Conservation (phyloP, 2,113 vertebrate genomes). For the Ctenomys sociabilis region DNA sequence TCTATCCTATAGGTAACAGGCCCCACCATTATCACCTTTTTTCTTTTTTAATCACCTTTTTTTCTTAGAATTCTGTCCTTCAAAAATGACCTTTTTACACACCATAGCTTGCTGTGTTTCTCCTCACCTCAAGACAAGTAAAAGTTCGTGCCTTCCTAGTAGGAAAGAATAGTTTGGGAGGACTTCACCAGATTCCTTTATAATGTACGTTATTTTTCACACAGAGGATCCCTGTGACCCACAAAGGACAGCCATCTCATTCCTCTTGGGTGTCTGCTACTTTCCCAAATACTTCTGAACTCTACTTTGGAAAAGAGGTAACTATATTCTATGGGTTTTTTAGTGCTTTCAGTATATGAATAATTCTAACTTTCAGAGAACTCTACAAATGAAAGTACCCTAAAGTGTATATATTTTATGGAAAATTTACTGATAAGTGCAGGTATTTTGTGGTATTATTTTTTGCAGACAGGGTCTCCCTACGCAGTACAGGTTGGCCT, state of each 20-base stretch:
- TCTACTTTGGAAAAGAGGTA: background rate
- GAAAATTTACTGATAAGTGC: background rate
- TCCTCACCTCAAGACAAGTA: background rate
- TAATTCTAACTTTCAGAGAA: background rate
- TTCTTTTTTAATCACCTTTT: background rate
- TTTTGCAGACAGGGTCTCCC: background rate
- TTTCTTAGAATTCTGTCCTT: constrained; percentile 36
- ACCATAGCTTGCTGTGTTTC: background rate
- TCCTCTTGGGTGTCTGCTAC: background rate
- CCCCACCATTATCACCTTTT: too few relatives aligned
- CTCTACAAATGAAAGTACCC: background rate
- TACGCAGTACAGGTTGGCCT: background rate
- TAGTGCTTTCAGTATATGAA: background rate
- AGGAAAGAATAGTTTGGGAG: background rate
- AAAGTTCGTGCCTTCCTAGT: background rate
- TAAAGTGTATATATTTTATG: background rate
- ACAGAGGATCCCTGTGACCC: background rate
- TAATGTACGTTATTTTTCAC: background rate
- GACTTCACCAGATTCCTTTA: constrained; percentile 11
- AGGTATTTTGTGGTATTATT: background rate
- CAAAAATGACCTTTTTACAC: background rate
- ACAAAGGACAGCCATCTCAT: background rate
- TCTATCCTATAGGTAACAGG: background rate
- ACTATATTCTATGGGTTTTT: background rate
- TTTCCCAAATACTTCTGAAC: background rate